Evolutionary conservation across 1,140 invertebrate genomes (phyloP), one percentile per base, ranked within the genome.

Genomic region (Spodoptera litura): DNA sequence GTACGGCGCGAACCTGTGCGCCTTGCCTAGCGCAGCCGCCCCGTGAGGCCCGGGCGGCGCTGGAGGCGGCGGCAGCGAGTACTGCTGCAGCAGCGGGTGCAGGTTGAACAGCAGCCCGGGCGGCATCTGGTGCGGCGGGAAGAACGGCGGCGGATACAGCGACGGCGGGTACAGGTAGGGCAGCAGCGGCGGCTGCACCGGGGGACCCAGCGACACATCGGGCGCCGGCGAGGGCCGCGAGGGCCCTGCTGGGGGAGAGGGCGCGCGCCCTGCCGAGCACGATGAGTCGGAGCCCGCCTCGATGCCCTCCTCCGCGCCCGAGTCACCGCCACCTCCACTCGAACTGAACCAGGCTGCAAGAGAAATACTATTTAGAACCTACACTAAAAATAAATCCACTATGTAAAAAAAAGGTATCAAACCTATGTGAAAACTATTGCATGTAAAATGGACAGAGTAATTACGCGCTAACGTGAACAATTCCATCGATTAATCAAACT

Each of bases 161-260:
- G 97, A 97, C n/a, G 97, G 97, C 0, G 97, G 97, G 90, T 98
- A 98, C 13, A 99, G 96, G 95, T 98, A 99, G 74, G 98, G 98
- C 82, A 98, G 95, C 64, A 98, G 96, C 13, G 97, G 97, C 11
- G 97, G 98, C 87, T 98, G 97, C 11, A 98, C 96, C 9, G 98
- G 98, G 20, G 98, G 98, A 10, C 98, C 98, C 4, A 98, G 96
- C 6, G 97, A 98, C 27, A 98, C 98, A 93, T 98, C 98, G 3
- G 97, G 97, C 56, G 97, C 96, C 3, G 97, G 97, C 81, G 97
- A 97, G 78, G 96, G 95, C 70, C 96, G 95, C 31, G 95, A 95
- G 10, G 96, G 95, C 0, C 94, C 93, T 38, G 96, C 94, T 35
- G 96, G 96, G 2, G 96, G 95, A 71, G 96, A 96, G 31, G 95